A percentile compares a stretch with the other conserved stretches of the same genome.
Evolutionary conservation across 2,113 vertebrate species (phyloP).

Genomic region (Scomber scombrus): DNA sequence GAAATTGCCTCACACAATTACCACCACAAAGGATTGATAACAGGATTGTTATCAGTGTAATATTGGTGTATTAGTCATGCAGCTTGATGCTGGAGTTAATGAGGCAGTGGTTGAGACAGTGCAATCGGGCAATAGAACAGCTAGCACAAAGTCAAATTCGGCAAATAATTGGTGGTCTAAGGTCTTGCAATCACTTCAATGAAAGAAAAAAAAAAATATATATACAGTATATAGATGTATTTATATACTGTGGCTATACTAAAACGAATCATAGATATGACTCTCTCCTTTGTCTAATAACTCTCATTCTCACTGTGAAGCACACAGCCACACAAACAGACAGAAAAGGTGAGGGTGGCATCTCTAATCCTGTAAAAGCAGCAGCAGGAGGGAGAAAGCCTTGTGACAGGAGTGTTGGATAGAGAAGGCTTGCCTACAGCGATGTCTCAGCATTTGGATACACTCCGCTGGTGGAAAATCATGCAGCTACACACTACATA

Average conservation of each 20-base stretch:
- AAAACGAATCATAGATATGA: conserved; percentile 32
- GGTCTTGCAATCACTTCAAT: conserved; percentile 21
- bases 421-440: conserved; percentile 59
- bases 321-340: conserved; percentile 58
- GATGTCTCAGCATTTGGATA: conserved; percentile 65
- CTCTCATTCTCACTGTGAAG: conserved; percentile 22
- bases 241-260: neutral
- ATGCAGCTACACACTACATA: conserved; percentile 30
- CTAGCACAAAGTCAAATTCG: neutral
- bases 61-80: conserved; percentile 76
- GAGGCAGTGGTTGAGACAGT: conserved; percentile 41
- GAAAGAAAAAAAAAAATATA: conserved; percentile 3
- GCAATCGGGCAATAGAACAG: conserved; percentile 1
- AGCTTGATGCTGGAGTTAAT: conserved; percentile 66
- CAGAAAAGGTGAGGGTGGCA: conserved; percentile 45
- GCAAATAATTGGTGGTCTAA: conserved; percentile 5
- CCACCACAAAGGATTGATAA: conserved; percentile 61
- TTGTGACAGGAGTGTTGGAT: conserved; percentile 42
- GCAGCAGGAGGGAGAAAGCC: conserved; percentile 57
- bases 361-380: conserved; percentile 64
- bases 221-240: neutral
- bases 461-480: conserved; percentile 57
- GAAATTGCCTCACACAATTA: conserved; percentile 75
- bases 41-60: conserved; percentile 74
- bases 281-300: conserved; percentile 23